A percentile compares a stretch with the other conserved stretches of the same genome.
Evolutionary conservation across 2,888 invertebrate genomes (phyloP).

Genomic region (Colostygia pectinataria): DNA sequence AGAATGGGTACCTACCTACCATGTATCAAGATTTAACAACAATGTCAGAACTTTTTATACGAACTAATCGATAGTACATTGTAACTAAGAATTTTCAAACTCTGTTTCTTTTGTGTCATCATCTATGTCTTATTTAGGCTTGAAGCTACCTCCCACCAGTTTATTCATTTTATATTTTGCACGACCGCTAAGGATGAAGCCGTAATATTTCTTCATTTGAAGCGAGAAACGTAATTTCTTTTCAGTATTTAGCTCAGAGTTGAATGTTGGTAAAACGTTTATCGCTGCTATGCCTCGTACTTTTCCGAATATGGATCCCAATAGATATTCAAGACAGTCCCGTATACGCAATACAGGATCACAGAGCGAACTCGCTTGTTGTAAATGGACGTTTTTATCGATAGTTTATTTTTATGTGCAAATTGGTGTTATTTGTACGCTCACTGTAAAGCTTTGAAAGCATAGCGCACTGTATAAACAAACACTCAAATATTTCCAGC

Average conservation of each 20-base stretch:
- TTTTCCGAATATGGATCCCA: conserved; percentile 14
- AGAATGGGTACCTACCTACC: too few species aligned
- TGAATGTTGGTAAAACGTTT: conserved; percentile 21
- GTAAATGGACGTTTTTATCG: conserved; percentile 22
- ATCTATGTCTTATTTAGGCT: conserved; percentile 45
- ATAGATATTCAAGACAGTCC: conserved; percentile 29
- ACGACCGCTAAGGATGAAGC: conserved; percentile 47
- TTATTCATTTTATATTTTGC: conserved; percentile 65
- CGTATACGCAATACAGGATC: conserved; percentile 20
- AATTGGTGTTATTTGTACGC: conserved; percentile 24
- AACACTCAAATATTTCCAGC: conserved; percentile 26
- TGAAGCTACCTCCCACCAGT: conserved; percentile 57
- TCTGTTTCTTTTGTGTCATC: conserved; percentile 15
- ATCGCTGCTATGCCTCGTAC: conserved; percentile 11
- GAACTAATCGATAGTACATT: too few species aligned
- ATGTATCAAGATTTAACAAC: too few species aligned
- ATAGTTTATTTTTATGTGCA: conserved; percentile 24
- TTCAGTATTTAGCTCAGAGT: conserved; percentile 18
- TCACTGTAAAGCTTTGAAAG: conserved; percentile 18
- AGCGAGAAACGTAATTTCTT: conserved; percentile 33
- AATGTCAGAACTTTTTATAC: too few species aligned
- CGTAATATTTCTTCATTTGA: conserved; percentile 58
- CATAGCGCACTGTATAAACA: conserved; percentile 31
- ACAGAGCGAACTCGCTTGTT: conserved; percentile 15
- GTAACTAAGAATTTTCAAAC: too few species aligned